Percentiles rank a stretch among this genome's conserved stretches.
Conservation (phyloP, 2,797 vertebrate genomes). For the Neosilurus mollespiculum region DNA sequence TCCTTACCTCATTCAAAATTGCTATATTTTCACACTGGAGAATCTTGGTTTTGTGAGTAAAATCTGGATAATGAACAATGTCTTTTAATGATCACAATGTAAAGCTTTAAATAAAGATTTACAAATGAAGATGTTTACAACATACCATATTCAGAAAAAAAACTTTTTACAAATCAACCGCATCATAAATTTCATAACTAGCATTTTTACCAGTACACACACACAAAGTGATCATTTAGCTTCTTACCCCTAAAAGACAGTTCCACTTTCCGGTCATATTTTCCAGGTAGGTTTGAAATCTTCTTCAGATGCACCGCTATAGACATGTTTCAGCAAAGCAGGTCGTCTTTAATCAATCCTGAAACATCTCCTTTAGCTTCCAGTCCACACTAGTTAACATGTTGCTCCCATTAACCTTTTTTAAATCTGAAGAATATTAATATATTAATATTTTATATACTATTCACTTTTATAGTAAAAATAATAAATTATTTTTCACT, state of each 20-base stretch:
- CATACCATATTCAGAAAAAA: neutral
- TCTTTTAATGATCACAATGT: neutral
- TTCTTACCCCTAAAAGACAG: constrained; percentile 80
- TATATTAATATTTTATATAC: too few relatives aligned
- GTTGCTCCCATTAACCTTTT: constrained; percentile 48
- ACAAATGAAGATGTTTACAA: neutral
- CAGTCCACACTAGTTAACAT: constrained; percentile 10
- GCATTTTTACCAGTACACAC: neutral
- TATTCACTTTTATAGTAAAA: too few relatives aligned
- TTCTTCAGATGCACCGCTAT: constrained; percentile 77
- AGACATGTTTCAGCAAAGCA: constrained; percentile 72
- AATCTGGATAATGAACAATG: constrained; percentile 68
- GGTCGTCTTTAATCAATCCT: neutral
- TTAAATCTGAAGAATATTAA: constrained; percentile 16
- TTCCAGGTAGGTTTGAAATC: constrained; percentile 81
- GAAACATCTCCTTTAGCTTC: neutral
- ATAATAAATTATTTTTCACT: neutral
- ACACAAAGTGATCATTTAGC: neutral
- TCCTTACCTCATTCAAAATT: constrained; percentile 82
- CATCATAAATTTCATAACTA: neutral
- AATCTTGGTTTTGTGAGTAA: constrained; percentile 86
- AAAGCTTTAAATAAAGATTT: neutral
- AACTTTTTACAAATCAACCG: neutral
- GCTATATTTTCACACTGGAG: constrained; percentile 78
- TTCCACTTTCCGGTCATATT: constrained; percentile 81